phyloP scores from a whole-genome alignment of 2,797 vertebrate species.

The Brotogeris chrysoptera region DNA sequence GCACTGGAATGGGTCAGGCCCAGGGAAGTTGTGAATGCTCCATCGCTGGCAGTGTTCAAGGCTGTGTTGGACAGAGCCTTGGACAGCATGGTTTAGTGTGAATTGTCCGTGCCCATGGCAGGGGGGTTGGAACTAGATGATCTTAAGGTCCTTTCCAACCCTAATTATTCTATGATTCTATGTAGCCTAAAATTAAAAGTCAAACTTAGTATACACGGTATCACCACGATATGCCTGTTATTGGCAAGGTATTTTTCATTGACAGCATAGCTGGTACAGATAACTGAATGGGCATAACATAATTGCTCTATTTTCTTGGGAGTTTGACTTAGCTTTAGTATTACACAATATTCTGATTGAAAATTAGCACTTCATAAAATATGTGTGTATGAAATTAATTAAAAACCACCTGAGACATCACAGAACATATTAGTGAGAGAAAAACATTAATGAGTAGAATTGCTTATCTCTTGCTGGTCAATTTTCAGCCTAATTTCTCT shows the following conservation, averaged over 20 bases:
- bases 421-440: not conserved
- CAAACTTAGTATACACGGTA: not conserved
- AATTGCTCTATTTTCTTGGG: not conserved
- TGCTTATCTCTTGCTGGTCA: not conserved
- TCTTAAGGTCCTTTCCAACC: no score
- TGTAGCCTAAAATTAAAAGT: not conserved
- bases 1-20: no score
- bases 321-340: not conserved
- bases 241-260: not conserved
- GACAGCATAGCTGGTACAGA: not conserved
- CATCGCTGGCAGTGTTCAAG: no score
- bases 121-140: no score
- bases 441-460: not conserved
- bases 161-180: no score
- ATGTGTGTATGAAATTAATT: not conserved
- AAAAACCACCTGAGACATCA: not conserved
- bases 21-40: no score
- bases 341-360: not conserved
- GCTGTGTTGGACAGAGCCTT: no score
- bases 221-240: not conserved
- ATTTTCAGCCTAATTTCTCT: not conserved
- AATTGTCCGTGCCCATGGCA: no score
- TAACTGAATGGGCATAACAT: not conserved
- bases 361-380: conserved; percentile 10
- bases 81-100: no score